Base-by-base conservation (phyloP, 2,888 invertebrate genomes). In the Melinaea marsaeus region DNA sequence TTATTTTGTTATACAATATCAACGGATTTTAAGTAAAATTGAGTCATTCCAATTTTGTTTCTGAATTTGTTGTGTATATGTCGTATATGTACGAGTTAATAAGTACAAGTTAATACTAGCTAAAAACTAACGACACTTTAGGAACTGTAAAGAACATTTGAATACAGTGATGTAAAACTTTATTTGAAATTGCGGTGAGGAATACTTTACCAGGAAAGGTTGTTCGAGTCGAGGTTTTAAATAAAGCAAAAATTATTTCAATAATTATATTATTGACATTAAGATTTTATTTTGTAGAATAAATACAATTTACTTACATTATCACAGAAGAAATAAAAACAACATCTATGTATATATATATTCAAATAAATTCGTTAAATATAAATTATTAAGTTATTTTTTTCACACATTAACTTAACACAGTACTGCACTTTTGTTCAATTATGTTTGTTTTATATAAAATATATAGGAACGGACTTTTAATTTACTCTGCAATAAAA, bases 371-470 rank as follows among this genome's bases (percentile, higher is more conserved):
- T 51, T 51, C 51, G 51, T 51, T 2, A 9, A 32, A 32, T 51
- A 32, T 32, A 32, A 51, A 51, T 51, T 6, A 32, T 42, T 9
- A 3, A 32, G 32, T 32, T 9, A 32, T 51, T 22, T 51, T 22
- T 9, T n/a, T 32, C 7, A 7, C 32, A 51, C 9, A 32, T 51
- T 32, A 32, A 11, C 11, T 46, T 46, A 32, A 51, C 5, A 22
- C 11, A 32, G 22, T 51, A 9, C 51, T 32, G 32, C 9, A 2
- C 2, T 51, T 51, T 22, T 51, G 51, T 37, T 51, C 45, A 32
- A 54, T 81, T 78, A 77, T 74, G 74, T 82, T 82, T 79, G 81
- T 81, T 81, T 77, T 85, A 78, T 86, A 85, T 85, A 86, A 77
- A 83, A 80, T 64, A 75, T 70, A 75, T 76, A 73, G 51, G 51